Conservation (phyloP, 2,888 invertebrate species). For the Ormyrus nitidulus region DNA sequence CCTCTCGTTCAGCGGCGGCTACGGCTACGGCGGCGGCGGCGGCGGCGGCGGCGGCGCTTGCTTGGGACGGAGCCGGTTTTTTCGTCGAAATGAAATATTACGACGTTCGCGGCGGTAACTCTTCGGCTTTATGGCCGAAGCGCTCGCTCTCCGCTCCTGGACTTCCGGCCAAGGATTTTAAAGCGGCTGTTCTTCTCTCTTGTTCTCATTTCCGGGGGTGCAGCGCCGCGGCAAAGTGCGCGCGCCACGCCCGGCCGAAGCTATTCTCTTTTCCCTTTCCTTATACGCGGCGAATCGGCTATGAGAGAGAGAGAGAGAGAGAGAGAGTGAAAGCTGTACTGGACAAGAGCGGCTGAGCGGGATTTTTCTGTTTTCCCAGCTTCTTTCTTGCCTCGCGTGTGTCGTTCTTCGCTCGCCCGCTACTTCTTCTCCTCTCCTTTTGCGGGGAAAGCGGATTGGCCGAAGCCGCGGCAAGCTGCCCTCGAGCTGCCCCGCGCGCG, state of each 20-base stretch:
- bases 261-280: background rate
- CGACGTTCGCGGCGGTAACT: conserved; percentile 64
- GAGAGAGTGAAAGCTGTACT: too few species aligned
- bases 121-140: conserved; percentile 61
- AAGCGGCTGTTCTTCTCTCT: conserved; percentile 54
- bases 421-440: background rate
- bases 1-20: conserved; percentile 22
- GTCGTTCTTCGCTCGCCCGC: background rate
- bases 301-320: too few species aligned
- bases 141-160: conserved; percentile 27
- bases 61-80: conserved; percentile 30
- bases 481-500: background rate
- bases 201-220: conserved; percentile 54
- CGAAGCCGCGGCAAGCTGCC: background rate
- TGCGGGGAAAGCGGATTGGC: background rate
- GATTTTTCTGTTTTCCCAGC: background rate
- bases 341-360: too few species aligned
- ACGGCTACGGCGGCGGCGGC: too few species aligned
- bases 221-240: background rate
- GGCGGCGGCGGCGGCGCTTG: background rate
- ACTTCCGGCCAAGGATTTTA: conserved; percentile 61
- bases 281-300: background rate
- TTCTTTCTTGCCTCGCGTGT: conserved; percentile 11
- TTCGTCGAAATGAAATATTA: conserved; percentile 64
- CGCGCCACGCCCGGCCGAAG: too few species aligned